phyloP scores from a whole-genome alignment of 2,113 vertebrate species.

The Zosterops borbonicus region DNA sequence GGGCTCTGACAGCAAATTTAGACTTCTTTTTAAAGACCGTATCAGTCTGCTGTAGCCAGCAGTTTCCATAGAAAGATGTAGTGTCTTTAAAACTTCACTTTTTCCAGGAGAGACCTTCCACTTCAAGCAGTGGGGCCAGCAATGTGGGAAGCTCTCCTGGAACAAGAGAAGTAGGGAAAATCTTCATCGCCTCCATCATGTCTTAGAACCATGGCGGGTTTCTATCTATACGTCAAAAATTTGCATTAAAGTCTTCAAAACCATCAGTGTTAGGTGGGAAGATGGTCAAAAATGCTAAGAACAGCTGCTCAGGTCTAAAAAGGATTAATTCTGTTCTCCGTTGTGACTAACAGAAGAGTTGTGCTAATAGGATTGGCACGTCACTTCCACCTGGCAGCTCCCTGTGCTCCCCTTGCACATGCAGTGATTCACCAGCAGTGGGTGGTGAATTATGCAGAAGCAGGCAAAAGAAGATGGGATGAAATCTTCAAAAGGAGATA shows the following conservation, averaged over 20 bases:
- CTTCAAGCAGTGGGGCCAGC: background rate
- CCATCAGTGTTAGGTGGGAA: background rate
- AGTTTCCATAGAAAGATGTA: background rate
- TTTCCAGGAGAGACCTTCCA: background rate
- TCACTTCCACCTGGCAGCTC: conserved; percentile 50
- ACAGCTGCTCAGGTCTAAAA: background rate
- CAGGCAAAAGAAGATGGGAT: background rate
- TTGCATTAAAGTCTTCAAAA: background rate
- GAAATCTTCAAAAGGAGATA: background rate
- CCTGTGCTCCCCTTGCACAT: conserved; percentile 33
- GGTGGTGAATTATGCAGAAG: conserved; percentile 40
- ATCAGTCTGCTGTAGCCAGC: background rate
- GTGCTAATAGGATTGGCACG: background rate
- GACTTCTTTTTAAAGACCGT: background rate
- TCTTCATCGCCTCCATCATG: rapidly evolving
- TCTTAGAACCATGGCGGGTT: background rate
- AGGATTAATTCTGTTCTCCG: background rate
- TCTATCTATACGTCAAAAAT: background rate
- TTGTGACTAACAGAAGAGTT: conserved; percentile 49
- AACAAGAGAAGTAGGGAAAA: background rate
- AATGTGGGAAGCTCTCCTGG: background rate
- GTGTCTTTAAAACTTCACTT: background rate
- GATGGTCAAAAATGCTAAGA: background rate
- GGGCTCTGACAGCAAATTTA: background rate
- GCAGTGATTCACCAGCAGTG: conserved; percentile 63